Evolutionary conservation across 2,113 vertebrate genomes (phyloP).

Genomic region (Nycticorax nycticorax): DNA sequence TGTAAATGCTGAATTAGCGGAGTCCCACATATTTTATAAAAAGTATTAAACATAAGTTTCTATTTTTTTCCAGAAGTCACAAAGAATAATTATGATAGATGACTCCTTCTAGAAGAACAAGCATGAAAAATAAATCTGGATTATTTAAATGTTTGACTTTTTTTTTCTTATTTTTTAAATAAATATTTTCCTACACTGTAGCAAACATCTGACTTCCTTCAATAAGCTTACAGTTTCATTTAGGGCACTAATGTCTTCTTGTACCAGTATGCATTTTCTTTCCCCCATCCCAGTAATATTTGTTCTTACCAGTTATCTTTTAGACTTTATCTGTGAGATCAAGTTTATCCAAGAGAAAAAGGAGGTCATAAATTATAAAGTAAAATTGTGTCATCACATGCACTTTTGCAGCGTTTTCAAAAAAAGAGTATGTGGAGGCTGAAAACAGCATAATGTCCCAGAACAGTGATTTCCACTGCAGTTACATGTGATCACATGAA

Average conservation of each 20-base stretch:
- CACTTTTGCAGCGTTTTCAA: neutral
- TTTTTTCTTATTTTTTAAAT: neutral
- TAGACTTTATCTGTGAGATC: neutral
- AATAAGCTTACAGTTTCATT: neutral
- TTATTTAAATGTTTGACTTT: neutral
- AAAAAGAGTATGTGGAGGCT: neutral
- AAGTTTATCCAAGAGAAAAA: neutral
- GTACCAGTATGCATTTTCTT: neutral
- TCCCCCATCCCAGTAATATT: rapidly evolving
- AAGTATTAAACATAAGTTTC: neutral
- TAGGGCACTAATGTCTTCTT: neutral
- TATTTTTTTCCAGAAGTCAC: neutral
- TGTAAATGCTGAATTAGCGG: neutral
- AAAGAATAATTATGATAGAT: neutral
- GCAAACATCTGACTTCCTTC: neutral
- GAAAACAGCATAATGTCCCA: neutral
- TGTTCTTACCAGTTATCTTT: neutral
- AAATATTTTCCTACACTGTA: neutral
- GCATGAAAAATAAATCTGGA: neutral
- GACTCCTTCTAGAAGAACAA: neutral
- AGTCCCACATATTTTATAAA: neutral
- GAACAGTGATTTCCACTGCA: neutral
- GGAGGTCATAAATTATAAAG: neutral
- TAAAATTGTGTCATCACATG: rapidly evolving
- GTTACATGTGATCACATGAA: neutral